phyloP scores from a whole-genome alignment of 2,113 vertebrate species.

The Trogon surrucura region DNA sequence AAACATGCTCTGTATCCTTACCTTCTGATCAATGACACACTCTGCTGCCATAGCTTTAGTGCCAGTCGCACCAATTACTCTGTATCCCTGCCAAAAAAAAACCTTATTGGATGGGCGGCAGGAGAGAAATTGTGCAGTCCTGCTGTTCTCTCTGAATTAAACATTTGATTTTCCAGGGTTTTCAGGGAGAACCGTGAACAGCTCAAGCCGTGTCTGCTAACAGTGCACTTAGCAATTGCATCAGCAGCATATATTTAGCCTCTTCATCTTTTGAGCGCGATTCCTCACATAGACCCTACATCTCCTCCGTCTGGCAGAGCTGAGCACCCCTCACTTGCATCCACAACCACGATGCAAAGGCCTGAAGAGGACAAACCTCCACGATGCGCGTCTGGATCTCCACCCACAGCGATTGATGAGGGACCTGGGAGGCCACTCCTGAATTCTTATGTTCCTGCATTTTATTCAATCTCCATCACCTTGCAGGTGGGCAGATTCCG shows the following conservation, averaged over 20 bases:
- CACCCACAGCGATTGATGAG: neutral
- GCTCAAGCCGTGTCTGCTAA: neutral
- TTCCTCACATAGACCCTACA: neutral
- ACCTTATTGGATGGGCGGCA: neutral
- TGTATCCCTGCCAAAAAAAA: slow-evolving; percentile 46
- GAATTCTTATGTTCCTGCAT: accelerated
- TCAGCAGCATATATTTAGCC: neutral
- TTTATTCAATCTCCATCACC: neutral
- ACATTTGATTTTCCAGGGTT: neutral
- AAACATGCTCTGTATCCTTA: neutral
- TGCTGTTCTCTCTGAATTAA: neutral
- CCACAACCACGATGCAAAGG: neutral
- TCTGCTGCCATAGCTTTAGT: slow-evolving; percentile 4
- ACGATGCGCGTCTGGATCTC: neutral
- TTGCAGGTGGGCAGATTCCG: accelerated
- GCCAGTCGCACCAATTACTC: slow-evolving; percentile 7
- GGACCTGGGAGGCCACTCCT: neutral
- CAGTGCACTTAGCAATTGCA: neutral
- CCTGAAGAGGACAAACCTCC: neutral
- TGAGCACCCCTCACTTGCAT: accelerated
- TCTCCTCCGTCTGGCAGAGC: neutral
- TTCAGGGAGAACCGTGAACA: neutral
- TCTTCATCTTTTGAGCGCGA: neutral
- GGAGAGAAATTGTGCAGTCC: neutral
- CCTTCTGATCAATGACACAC: slow-evolving; percentile 22